Percentiles rank a stretch among this genome's conserved stretches.
Evolutionary conservation across 1,140 invertebrate genomes (phyloP).

Genomic region (Octopus bimaculoides): DNA sequence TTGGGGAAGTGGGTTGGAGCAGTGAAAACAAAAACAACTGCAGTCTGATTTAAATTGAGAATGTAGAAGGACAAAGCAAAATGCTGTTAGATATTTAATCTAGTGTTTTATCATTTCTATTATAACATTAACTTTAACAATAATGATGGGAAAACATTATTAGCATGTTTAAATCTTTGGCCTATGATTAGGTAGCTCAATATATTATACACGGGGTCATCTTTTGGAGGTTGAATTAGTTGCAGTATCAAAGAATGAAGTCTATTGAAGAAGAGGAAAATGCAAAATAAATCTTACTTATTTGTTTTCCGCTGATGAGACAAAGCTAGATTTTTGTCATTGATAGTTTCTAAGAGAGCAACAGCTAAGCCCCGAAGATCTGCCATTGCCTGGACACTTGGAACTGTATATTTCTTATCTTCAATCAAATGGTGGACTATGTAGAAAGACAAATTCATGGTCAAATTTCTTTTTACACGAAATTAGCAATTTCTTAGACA

Average conservation of each 20-base stretch:
- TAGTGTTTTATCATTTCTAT: background rate
- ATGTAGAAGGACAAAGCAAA: background rate
- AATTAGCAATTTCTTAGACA: too few species aligned
- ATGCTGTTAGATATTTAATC: background rate
- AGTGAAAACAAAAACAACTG: background rate
- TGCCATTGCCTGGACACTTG: constrained; percentile 69
- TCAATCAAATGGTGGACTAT: constrained; percentile 56
- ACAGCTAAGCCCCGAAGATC: constrained; percentile 75
- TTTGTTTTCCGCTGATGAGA: constrained; percentile 82
- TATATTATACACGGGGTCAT: too few species aligned
- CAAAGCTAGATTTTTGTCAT: constrained; percentile 79
- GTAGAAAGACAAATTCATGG: too few species aligned
- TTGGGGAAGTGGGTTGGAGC: too few species aligned
- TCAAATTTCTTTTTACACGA: too few species aligned
- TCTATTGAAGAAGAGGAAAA: background rate
- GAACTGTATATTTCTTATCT: constrained; percentile 59
- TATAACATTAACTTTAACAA: too few species aligned
- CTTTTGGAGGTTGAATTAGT: too few species aligned
- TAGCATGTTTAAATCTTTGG: too few species aligned
- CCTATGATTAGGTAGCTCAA: too few species aligned
- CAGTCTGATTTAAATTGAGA: background rate
- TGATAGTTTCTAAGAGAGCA: constrained; percentile 76
- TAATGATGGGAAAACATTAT: too few species aligned
- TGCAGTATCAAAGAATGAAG: too few species aligned
- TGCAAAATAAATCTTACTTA: constrained; percentile 56